Percentiles rank a stretch among this genome's conserved stretches.
Evolutionary conservation across 2,113 vertebrate genomes (phyloP).

Genomic region (Elgaria multicarinata): DNA sequence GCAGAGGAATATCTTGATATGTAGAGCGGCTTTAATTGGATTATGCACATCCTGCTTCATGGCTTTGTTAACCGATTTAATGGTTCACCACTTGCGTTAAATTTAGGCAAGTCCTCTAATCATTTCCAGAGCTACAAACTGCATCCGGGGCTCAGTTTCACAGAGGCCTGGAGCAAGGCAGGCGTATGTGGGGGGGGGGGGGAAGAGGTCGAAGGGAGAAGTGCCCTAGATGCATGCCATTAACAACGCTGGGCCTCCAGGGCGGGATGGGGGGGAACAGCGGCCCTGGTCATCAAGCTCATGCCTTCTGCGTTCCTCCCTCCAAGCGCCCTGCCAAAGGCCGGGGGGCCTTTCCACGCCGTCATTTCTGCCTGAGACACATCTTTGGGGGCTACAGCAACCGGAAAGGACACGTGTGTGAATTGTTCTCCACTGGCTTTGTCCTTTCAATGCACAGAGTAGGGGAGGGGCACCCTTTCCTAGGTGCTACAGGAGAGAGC

Average conservation of each 20-base stretch:
- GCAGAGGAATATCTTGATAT: not conserved
- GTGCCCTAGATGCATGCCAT: conserved; percentile 38
- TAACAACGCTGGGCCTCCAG: conserved; percentile 18
- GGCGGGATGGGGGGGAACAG: too few relatives aligned
- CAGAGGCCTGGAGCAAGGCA: conserved; percentile 47
- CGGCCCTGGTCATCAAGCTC: not conserved
- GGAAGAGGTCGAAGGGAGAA: not conserved
- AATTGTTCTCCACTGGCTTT: not conserved
- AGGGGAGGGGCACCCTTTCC: too few relatives aligned
- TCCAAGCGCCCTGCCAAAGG: not conserved
- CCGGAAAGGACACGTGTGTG: not conserved
- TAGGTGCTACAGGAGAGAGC: not conserved
- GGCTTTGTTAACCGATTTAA: conserved; percentile 64
- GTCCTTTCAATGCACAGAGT: not conserved
- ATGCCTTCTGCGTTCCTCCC: not conserved
- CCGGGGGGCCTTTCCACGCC: not conserved
- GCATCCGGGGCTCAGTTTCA: conserved; percentile 55
- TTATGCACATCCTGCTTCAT: conserved; percentile 49
- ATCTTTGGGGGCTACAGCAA: too few relatives aligned
- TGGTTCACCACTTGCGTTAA: conserved; percentile 62
- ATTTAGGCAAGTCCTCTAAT: conserved; percentile 59
- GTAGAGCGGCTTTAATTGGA: conserved; percentile 57
- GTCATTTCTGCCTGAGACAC: not conserved
- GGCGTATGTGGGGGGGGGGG: not conserved
- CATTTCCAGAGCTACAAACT: conserved; percentile 59